Conservation (phyloP, 2,113 vertebrate genomes). For the Prunella himalayana region DNA sequence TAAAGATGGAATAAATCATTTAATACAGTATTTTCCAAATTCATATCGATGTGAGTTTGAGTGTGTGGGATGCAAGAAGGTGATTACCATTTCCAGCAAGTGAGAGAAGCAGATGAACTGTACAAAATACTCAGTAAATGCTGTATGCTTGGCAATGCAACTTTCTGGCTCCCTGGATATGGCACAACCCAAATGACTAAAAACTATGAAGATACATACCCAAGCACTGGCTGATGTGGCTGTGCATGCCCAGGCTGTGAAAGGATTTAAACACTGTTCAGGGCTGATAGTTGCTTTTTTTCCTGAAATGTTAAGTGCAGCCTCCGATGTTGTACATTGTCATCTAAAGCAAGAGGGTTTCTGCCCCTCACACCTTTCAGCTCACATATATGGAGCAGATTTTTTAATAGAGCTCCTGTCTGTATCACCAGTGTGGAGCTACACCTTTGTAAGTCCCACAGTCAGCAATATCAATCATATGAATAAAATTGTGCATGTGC, state of each 20-base stretch:
- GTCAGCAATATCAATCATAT: background rate
- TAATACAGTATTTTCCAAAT: constrained; percentile 35
- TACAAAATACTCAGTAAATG: background rate
- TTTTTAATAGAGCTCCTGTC: background rate
- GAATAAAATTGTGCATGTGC: background rate
- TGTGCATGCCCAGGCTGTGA: background rate
- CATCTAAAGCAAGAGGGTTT: background rate
- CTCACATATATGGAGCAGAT: background rate
- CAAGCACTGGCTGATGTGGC: background rate
- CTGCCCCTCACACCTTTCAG: background rate
- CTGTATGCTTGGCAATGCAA: background rate
- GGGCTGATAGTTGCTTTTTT: background rate
- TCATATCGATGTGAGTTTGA: background rate
- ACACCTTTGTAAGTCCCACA: background rate
- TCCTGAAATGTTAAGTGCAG: background rate
- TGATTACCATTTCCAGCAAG: background rate
- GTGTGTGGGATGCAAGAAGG: background rate
- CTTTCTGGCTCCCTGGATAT: background rate
- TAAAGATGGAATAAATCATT: constrained; percentile 44
- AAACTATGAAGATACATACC: background rate
- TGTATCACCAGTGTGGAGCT: background rate
- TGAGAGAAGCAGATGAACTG: background rate
- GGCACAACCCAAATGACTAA: background rate
- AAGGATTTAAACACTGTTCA: background rate
- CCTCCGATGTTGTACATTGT: background rate